Base-by-base conservation (phyloP, 2,888 invertebrate species). In the Mythimna ferrago region DNA sequence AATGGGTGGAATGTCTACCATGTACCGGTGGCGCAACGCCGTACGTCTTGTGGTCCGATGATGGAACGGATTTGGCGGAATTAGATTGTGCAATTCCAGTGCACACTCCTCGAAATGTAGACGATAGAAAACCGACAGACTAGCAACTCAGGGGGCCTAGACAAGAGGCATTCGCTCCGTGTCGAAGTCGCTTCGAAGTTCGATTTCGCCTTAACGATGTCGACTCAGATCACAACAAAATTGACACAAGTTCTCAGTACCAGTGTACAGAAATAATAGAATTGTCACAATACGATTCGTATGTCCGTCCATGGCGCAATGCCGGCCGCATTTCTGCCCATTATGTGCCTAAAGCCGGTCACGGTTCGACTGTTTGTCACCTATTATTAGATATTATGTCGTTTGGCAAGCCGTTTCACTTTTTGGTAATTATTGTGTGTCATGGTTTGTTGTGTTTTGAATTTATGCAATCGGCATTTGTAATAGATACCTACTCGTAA, bases 231-330 rank as follows among this genome's bases (percentile, higher is more conserved):
- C 11, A 44, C 44, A 57, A 51, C 0, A 44, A 32, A 51, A 11
- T 14, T 35, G 7, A 7, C 53, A 11, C 16, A 79, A 75, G 74
- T 86, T 41, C 70, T 21, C 0, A 83, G n/a, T 56, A 1, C 6
- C 5, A 60, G 67, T 71, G 53, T 19, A 69, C 35, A 73, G 10
- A 58, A 76, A 80, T 87, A 86, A 86, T 85, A 87, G 86, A 86
- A 87, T 86, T 87, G 87, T 85, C 80, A 86, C 80, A 81, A 71
- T 80, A 78, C 76, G 56, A 66, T 78, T 73, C 67, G 78, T 76
- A 51, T 73, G 86, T 78, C 73, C 70, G 83, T 83, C 73, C 56
- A 19, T 77, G 74, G 60, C 57, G 78, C 48, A 78, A 84, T 53
- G 38, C 9, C 35, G 84, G 81, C 67, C 84, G 82, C 84, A 81